Percentiles rank a stretch among this genome's conserved stretches.
phyloP scores from a whole-genome alignment of 2,113 vertebrate species.

The Triplophysa siluroides region DNA sequence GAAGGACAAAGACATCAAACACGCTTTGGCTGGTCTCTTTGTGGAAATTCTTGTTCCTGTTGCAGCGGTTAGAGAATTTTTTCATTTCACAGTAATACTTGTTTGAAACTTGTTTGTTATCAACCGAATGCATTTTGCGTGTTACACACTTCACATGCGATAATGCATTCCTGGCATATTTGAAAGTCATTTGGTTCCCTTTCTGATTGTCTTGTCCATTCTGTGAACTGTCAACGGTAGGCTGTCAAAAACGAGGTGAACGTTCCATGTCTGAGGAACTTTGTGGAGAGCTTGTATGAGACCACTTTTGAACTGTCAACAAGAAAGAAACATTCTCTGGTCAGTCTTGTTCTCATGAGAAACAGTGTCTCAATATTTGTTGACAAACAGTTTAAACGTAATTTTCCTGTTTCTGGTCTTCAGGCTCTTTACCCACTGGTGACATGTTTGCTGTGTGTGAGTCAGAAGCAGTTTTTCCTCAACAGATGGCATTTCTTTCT shows the following conservation, averaged over 20 bases:
- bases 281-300: constrained; percentile 96
- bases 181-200: background rate
- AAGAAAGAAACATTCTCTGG: constrained; percentile 97
- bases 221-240: constrained; percentile 66
- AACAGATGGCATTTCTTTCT: constrained; percentile 98
- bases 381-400: background rate
- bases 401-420: constrained; percentile 22
- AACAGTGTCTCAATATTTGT: background rate
- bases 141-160: too few relatives aligned
- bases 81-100: constrained; percentile 67
- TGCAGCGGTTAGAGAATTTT: constrained; percentile 88
- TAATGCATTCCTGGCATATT: too few relatives aligned
- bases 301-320: constrained; percentile 95
- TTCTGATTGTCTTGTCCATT: constrained; percentile 2
- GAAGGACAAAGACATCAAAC: constrained; percentile 99
- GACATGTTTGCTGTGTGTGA: constrained; percentile 97
- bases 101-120: too few relatives aligned
- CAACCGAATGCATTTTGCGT: too few relatives aligned
- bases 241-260: constrained; percentile 99
- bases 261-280: constrained; percentile 96
- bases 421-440: constrained; percentile 97
- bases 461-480: constrained; percentile 97
- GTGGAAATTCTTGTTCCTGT: constrained; percentile 98
- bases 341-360: constrained; percentile 66
- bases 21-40: constrained; percentile 95